A percentile compares a stretch with the other conserved stretches of the same genome.
phyloP scores from a whole-genome alignment of 1,140 invertebrate species.

The Zaprionus capensis region DNA sequence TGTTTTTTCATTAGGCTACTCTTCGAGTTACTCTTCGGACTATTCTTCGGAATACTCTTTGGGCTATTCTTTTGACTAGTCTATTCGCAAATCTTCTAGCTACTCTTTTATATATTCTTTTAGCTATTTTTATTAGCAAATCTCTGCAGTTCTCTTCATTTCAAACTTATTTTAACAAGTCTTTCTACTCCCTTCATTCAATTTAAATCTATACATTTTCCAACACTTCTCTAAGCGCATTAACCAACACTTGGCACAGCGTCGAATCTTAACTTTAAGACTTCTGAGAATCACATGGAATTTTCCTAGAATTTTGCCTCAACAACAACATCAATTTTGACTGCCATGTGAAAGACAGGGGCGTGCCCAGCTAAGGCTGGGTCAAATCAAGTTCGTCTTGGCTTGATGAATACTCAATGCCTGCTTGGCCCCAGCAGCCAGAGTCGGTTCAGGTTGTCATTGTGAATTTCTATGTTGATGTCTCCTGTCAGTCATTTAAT shows the following conservation, averaged over 20 bases:
- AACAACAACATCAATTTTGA: background rate
- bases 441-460: conserved; percentile 16
- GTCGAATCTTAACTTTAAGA: background rate
- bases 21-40: background rate
- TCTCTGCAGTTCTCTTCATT: too few species aligned
- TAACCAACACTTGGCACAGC: background rate
- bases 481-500: conserved; percentile 75
- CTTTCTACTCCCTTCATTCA: too few species aligned
- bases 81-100: background rate
- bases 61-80: too few species aligned
- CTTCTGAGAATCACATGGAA: background rate
- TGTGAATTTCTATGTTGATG: conserved; percentile 53
- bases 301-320: background rate
- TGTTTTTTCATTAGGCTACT: background rate
- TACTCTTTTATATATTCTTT: background rate
- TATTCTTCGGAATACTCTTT: too few species aligned
- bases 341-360: background rate
- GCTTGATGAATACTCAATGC: conserved; percentile 18
- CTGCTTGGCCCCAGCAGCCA: background rate
- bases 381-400: conserved; percentile 34
- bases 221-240: background rate
- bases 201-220: background rate
- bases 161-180: too few species aligned
- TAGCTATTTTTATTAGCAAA: too few species aligned
- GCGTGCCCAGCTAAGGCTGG: conserved; percentile 8